Evolutionary conservation across 2,797 vertebrate genomes (phyloP).

Genomic region (Schizothorax lantsangensis): DNA sequence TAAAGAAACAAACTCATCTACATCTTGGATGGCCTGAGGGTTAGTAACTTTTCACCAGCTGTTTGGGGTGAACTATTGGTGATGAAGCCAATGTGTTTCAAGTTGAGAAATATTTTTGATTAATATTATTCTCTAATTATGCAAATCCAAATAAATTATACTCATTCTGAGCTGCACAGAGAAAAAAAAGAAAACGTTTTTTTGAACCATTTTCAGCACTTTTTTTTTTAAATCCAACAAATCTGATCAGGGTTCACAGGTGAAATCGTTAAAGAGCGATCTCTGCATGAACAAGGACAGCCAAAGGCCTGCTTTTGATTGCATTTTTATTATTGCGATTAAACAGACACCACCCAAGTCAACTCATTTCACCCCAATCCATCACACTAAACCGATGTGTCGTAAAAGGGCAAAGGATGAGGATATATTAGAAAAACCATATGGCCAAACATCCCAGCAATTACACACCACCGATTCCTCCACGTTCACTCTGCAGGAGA

Average conservation of each 20-base stretch:
- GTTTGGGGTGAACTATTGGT: neutral
- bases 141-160: neutral
- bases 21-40: neutral
- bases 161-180: too few species aligned
- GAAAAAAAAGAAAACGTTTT: neutral
- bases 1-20: neutral
- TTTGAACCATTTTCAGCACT: neutral
- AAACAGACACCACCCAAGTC: conserved; percentile 24
- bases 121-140: neutral
- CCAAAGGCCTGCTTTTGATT: conserved; percentile 26
- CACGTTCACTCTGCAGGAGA: neutral
- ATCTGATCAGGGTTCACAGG: conserved; percentile 21
- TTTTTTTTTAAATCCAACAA: neutral
- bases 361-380: conserved; percentile 42
- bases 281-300: neutral
- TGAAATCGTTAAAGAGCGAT: neutral
- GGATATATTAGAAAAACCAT: conserved; percentile 16
- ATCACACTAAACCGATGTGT: conserved; percentile 29
- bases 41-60: neutral
- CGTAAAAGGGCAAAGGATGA: conserved; percentile 12
- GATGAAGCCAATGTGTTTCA: neutral
- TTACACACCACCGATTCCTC: neutral
- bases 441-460: conserved; percentile 32
- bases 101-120: neutral
- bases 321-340: conserved; percentile 26